Percentiles rank a stretch among this genome's conserved stretches.
phyloP scores from a whole-genome alignment of 2,888 invertebrate species.

The Cheilosia vulpina region DNA sequence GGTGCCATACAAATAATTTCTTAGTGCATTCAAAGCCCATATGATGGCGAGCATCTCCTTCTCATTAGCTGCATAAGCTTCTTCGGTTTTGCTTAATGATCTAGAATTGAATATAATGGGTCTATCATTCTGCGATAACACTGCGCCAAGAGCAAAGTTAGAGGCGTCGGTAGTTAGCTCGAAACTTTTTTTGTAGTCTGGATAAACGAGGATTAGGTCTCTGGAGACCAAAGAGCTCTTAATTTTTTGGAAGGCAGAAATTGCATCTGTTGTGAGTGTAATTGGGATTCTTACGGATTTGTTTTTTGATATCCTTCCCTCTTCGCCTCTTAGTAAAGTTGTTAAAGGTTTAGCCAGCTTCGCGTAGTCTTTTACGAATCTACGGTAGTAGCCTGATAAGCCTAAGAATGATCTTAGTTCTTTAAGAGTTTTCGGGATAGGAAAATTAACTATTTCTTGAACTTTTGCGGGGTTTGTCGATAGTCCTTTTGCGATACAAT shows the following conservation, averaged over 20 bases:
- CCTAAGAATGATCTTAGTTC: conserved; percentile 44
- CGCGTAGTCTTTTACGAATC: conserved; percentile 4
- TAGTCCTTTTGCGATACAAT: conserved; percentile 47
- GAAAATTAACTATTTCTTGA: conserved; percentile 43
- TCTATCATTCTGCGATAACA: conserved; percentile 14
- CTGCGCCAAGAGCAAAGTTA: conserved; percentile 35
- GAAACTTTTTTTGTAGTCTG: conserved; percentile 22
- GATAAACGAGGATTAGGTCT: conserved; percentile 22
- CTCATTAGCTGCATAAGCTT: conserved; percentile 20
- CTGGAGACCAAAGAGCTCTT: conserved; percentile 13
- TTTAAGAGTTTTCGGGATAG: conserved; percentile 39
- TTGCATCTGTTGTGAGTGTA: background rate
- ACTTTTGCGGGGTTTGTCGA: conserved; percentile 47
- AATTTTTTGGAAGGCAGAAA: conserved; percentile 13
- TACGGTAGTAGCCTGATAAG: conserved; percentile 37
- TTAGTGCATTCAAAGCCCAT: too few relatives aligned
- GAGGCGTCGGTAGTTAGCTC: conserved; percentile 59
- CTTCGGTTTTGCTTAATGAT: conserved; percentile 25
- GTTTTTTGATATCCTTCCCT: conserved; percentile 47
- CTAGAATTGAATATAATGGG: conserved; percentile 50
- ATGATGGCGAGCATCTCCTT: conserved; percentile 25
- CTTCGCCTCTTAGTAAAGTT: conserved; percentile 51
- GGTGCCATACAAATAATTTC: too few relatives aligned
- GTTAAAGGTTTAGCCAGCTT: conserved; percentile 30
- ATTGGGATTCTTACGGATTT: conserved; percentile 12